Evolutionary conservation across 1,140 invertebrate genomes (phyloP).

Genomic region (Medauroidea extradentata): DNA sequence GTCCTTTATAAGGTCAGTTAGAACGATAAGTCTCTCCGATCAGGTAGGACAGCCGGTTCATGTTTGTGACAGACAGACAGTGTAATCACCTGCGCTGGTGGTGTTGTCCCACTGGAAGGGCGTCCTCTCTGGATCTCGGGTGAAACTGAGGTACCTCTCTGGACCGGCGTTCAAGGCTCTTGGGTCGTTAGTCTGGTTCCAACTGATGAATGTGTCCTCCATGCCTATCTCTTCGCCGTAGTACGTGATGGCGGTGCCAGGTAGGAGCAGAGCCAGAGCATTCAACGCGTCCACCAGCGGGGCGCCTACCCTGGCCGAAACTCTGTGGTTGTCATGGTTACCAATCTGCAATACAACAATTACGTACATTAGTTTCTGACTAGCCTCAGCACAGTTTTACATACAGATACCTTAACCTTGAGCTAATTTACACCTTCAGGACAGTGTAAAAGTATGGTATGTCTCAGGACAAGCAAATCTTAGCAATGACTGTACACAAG

Average conservation of each 20-base stretch:
- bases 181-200: constrained; percentile 53
- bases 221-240: constrained; percentile 84
- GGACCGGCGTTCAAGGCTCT: constrained; percentile 51
- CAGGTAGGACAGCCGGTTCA: too few relatives aligned
- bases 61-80: too few relatives aligned
- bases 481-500: too few relatives aligned
- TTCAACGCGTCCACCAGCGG: constrained; percentile 65
- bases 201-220: constrained; percentile 56
- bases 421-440: too few relatives aligned
- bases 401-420: too few relatives aligned
- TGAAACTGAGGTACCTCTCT: constrained; percentile 46
- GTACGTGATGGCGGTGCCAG: constrained; percentile 74
- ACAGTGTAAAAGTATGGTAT: too few relatives aligned
- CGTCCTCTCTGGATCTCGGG: constrained; percentile 61
- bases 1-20: too few relatives aligned
- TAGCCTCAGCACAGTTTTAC: too few relatives aligned
- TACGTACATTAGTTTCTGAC: too few relatives aligned
- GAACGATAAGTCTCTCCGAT: too few relatives aligned
- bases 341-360: constrained; percentile 58
- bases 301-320: constrained; percentile 57
- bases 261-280: constrained; percentile 67
- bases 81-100: constrained; percentile 57
- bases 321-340: constrained; percentile 67
- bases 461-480: too few relatives aligned
- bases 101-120: constrained; percentile 70